Conservation (phyloP, 2,888 invertebrate species). For the Physocephala rufipes region DNA sequence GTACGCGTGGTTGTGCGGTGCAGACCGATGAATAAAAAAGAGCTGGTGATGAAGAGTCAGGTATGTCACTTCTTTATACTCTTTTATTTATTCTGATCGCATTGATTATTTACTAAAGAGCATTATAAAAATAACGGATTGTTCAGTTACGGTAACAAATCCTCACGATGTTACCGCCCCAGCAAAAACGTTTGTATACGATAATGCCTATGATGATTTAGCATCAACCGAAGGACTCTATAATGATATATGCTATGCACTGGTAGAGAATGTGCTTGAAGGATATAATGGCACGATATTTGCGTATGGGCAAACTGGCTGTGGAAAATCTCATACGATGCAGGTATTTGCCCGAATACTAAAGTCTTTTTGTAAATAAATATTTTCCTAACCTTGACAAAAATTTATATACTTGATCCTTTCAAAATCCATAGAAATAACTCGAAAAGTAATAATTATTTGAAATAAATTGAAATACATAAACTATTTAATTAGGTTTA, state of each 20-base stretch:
- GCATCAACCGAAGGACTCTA: slow-evolving; percentile 87
- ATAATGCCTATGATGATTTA: slow-evolving; percentile 81
- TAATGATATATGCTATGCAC: slow-evolving; percentile 84
- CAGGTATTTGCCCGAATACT: slow-evolving; percentile 74
- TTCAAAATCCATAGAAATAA: too few species aligned
- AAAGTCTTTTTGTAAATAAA: too few species aligned
- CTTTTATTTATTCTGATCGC: background rate
- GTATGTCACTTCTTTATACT: slow-evolving; percentile 46
- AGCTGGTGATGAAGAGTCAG: slow-evolving; percentile 72
- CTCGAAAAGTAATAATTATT: too few species aligned
- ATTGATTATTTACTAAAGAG: slow-evolving; percentile 64
- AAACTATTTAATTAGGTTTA: too few species aligned
- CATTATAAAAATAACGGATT: slow-evolving; percentile 73
- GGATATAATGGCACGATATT: slow-evolving; percentile 94
- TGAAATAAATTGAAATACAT: too few species aligned
- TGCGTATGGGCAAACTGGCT: slow-evolving; percentile 93
- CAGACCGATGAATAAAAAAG: slow-evolving; percentile 84
- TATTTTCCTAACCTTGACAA: too few species aligned
- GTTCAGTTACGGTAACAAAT: slow-evolving; percentile 72
- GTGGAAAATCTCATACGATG: slow-evolving; percentile 92
- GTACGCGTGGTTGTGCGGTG: slow-evolving; percentile 68
- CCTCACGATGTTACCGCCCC: slow-evolving; percentile 71
- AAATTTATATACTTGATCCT: too few species aligned
- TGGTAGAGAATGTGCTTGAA: slow-evolving; percentile 87
- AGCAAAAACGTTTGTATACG: slow-evolving; percentile 81